phyloP scores from a whole-genome alignment of 2,113 vertebrate species.

The Reinhardtius hippoglossoides region DNA sequence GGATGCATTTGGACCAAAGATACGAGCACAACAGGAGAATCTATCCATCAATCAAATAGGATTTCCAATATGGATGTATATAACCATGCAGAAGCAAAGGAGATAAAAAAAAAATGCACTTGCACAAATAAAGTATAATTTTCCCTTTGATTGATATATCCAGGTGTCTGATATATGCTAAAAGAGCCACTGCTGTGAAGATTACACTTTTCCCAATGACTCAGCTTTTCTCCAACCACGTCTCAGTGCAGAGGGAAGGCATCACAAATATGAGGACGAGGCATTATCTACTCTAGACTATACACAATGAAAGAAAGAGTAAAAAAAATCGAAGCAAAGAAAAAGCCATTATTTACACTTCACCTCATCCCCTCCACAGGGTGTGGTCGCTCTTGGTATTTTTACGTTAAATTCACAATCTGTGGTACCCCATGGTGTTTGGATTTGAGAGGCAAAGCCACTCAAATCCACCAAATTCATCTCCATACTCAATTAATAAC shows the following conservation, averaged over 20 bases:
- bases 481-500: constrained; percentile 71
- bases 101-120: constrained; percentile 36
- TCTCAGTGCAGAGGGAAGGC: constrained; percentile 40
- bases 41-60: constrained; percentile 39
- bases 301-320: constrained; percentile 9
- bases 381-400: constrained; percentile 37
- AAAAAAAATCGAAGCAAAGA: constrained; percentile 8
- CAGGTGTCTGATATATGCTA: constrained; percentile 21
- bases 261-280: constrained; percentile 34
- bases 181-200: constrained; percentile 38
- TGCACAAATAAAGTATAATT: constrained; percentile 45
- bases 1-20: constrained; percentile 19
- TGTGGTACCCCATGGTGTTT: constrained; percentile 35
- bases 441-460: constrained; percentile 33
- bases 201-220: constrained; percentile 65
- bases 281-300: constrained; percentile 31
- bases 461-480: constrained; percentile 55
- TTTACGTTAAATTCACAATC: constrained; percentile 56
- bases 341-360: too few relatives aligned
- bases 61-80: constrained; percentile 16
- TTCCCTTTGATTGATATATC: constrained; percentile 56
- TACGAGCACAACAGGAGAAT: constrained; percentile 14
- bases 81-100: constrained; percentile 20
- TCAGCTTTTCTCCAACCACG: constrained; percentile 64
- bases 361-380: neutral